Evolutionary conservation across 2,113 vertebrate genomes (phyloP), one percentile per base, ranked within the genome.

Genomic region (Sisor rabdophorus): DNA sequence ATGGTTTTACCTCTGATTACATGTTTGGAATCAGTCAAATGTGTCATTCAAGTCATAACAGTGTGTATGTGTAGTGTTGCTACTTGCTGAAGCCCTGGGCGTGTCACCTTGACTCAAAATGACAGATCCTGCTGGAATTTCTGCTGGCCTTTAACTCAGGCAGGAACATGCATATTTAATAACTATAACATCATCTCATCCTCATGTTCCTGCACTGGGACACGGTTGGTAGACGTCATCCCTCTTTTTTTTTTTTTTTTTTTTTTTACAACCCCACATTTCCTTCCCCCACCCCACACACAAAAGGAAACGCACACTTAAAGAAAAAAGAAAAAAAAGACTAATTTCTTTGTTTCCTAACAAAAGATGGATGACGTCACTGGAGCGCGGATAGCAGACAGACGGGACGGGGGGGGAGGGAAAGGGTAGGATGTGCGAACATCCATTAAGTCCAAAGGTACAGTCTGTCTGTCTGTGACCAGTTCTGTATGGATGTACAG

Each of bases 281-380:
- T n/a, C n/a, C 82, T 26, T 7, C 79, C 81, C 80, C 75, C 26
- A 24, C 71, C 63, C 79, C 77, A 28, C 52, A 81, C 55, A 56
- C 81, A 67, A 20, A 47, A 17, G 22, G 36, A 8, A 20, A 22
- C n/a, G 36, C n/a, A 47, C 32, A 64, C 36, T 13, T 20, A 24
- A 20, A 24, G 2, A 24, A 10, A 24, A 9, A 56, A 10, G 11
- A 74, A 86, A 91, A 89, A 90, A 89, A 86, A 88, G 82, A 85
- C 88, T 83, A 75, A 75, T 78, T 85, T 87, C 88, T 90, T 91
- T 88, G 91, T 89, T 86, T 81, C 69, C 86, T 80, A 88, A 90
- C 89, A 90, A 89, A 90, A 77, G 80, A 84, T 36, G 72, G 85
- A 52, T 86, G 88, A 89, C 87, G 87, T 90, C 89, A 89, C 84